A percentile compares a stretch with the other conserved stretches of the same genome.
Evolutionary conservation across 1,140 invertebrate genomes (phyloP).

Genomic region (Hycleus phaleratus): DNA sequence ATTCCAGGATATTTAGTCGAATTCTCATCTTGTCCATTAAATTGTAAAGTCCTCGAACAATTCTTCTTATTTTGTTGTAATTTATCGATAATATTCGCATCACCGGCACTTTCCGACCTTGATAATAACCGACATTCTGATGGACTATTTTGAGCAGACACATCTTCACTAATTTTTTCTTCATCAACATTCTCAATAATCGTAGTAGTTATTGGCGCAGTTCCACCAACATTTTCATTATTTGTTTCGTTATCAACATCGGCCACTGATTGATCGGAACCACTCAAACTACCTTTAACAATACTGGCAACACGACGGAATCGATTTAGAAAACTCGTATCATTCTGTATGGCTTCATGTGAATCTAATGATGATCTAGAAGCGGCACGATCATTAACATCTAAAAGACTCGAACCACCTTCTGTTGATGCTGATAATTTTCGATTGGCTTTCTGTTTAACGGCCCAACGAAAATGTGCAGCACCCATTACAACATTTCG

Average conservation of each 20-base stretch:
- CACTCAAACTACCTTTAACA: constrained; percentile 44
- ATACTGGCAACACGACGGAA: constrained; percentile 52
- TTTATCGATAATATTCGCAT: constrained; percentile 66
- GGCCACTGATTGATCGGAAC: constrained; percentile 21
- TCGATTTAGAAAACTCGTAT: constrained; percentile 51
- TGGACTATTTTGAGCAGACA: constrained; percentile 47
- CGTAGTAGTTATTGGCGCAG: constrained; percentile 5
- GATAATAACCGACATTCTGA: constrained; percentile 47
- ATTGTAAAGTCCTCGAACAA: constrained; percentile 35
- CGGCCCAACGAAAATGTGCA: constrained; percentile 74
- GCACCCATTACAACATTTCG: constrained; percentile 86
- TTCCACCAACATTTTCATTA: constrained; percentile 5
- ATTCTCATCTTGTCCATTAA: constrained; percentile 38
- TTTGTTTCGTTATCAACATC: constrained; percentile 14
- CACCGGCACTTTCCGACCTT: constrained; percentile 64
- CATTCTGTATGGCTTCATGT: constrained; percentile 42
- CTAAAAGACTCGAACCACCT: constrained; percentile 42
- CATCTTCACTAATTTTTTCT: constrained; percentile 18
- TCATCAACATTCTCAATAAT: constrained; percentile 10
- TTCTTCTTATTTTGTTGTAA: constrained; percentile 46
- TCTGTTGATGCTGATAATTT: constrained; percentile 42
- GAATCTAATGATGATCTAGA: constrained; percentile 46
- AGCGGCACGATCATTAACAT: constrained; percentile 43
- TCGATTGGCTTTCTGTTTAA: constrained; percentile 47
- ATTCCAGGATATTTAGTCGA: constrained; percentile 38